phyloP scores from a whole-genome alignment of 2,888 invertebrate species.

The Athripsodes cinereus region DNA sequence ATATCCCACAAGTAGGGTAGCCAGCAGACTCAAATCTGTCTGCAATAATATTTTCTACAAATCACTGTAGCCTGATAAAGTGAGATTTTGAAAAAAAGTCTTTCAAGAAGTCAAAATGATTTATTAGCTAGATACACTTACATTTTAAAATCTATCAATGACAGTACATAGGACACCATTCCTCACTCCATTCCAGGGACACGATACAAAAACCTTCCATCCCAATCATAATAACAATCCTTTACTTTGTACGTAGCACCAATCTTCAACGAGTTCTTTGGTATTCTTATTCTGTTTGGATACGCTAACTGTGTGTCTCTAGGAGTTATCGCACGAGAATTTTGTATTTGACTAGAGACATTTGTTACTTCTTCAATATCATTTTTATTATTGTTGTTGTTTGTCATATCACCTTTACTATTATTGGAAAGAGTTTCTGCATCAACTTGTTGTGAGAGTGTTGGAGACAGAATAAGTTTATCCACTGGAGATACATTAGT shows the following conservation, averaged over 20 bases:
- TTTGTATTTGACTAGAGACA: neutral
- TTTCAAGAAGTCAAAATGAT: too few species aligned
- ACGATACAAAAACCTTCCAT: slow-evolving; percentile 73
- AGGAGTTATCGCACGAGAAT: neutral
- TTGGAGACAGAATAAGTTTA: slow-evolving; percentile 26
- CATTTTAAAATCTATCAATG: too few species aligned
- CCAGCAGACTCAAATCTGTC: too few species aligned
- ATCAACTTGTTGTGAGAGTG: too few species aligned
- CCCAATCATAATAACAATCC: slow-evolving; percentile 75
- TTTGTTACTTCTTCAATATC: slow-evolving; percentile 26
- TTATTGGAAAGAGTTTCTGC: slow-evolving; percentile 27
- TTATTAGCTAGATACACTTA: too few species aligned
- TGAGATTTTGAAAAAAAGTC: too few species aligned
- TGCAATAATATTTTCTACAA: too few species aligned
- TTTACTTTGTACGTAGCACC: slow-evolving; percentile 67
- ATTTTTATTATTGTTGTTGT: too few species aligned
- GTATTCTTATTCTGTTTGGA: slow-evolving; percentile 62
- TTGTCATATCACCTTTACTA: slow-evolving; percentile 34
- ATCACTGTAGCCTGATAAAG: too few species aligned
- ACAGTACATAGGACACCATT: too few species aligned
- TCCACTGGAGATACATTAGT: slow-evolving; percentile 29
- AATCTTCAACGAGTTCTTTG: slow-evolving; percentile 54
- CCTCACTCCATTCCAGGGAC: slow-evolving; percentile 52
- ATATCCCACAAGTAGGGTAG: too few species aligned
- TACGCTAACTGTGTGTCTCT: slow-evolving; percentile 34